Conservation (phyloP, 2,888 invertebrate species). For the Tipula helvola region DNA sequence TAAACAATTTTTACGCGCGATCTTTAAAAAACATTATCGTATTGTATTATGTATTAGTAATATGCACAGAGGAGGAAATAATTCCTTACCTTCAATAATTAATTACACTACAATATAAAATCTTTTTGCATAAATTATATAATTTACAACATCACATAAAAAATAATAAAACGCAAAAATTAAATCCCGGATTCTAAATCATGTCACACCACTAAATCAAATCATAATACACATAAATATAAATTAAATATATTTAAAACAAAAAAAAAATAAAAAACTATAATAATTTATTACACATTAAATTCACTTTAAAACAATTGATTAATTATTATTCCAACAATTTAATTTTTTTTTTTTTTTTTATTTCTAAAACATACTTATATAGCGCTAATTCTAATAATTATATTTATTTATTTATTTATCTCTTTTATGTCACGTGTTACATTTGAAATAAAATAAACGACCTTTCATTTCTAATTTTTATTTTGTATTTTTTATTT, state of each 20-base stretch:
- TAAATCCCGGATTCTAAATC: neutral
- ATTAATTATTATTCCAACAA: conserved; percentile 4
- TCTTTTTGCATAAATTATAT: neutral
- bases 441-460: neutral
- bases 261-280: neutral
- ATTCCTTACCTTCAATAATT: neutral
- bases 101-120: neutral
- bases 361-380: neutral
- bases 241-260: neutral
- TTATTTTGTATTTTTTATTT: neutral
- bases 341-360: neutral
- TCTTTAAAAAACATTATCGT: neutral
- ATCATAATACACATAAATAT: neutral
- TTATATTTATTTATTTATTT: neutral
- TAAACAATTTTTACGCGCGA: too few species aligned
- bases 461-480: neutral
- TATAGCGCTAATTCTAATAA: neutral
- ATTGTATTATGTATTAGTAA: neutral
- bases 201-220: neutral
- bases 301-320: neutral
- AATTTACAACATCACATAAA: neutral
- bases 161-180: neutral
- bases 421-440: neutral
- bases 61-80: neutral
- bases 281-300: neutral